Evolutionary conservation across 2,888 invertebrate species (phyloP), one percentile per base, ranked within the genome.

Genomic region (Sylvicola fuscatus): DNA sequence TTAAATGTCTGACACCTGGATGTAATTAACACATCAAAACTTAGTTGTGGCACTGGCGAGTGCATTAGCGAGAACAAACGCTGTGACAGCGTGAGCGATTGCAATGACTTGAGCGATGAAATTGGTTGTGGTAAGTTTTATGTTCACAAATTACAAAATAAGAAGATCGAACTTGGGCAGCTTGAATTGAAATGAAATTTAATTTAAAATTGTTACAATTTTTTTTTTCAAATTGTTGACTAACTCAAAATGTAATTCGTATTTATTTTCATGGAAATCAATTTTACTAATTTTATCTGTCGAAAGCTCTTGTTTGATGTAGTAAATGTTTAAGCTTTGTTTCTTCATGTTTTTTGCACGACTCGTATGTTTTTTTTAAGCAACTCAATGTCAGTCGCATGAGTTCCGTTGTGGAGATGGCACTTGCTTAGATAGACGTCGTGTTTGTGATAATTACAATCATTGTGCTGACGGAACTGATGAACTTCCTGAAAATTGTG

Each of bases 91-190:
- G 44, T 45, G 11, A 36, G 34, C 3, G 68, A 70, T 46, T 70
- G 70, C 50, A 55, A 60, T 41, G 65, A 64, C 44, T 66, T 62
- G 17, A 72, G 71, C 47, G 76, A 77, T 48, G 77, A 77, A 50
- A 53, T 52, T 13, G 57, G 61, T 41, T 76, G 75, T 54, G 60
- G 63, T 63, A 63, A 54, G 57, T 51, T 41, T n/a, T n/a, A n/a
- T n/a, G n/a, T n/a, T n/a, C n/a, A n/a, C n/a, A n/a, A n/a, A n/a
- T n/a, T n/a, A n/a, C n/a, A n/a, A n/a, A 14, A 16, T 28, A 21
- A 8, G 21, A 6, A 6, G 8, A 21, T 6, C 4, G 21, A 6
- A 8, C 8, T 21, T 21, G 21, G 21, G 21, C n/a, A n/a, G n/a
- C n/a, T n/a, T n/a, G n/a, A 21, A 8, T 21, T 21, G 21, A 8